Percentiles rank a stretch among this genome's conserved stretches.
phyloP scores from a whole-genome alignment of 2,113 vertebrate species.

The Phrynosoma platyrhinos region DNA sequence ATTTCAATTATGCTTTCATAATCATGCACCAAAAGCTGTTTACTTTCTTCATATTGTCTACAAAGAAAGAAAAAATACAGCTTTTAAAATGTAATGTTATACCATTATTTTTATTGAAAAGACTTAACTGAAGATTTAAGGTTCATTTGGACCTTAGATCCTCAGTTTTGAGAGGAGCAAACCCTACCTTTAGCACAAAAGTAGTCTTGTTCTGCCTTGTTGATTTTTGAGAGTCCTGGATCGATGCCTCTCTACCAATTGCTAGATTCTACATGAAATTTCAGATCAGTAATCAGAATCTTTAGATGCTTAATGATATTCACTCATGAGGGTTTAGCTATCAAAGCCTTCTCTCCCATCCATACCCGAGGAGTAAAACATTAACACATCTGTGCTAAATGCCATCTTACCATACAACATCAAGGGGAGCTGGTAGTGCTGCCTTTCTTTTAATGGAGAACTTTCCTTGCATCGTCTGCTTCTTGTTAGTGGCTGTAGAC shows the following conservation, averaged over 20 bases:
- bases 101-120: too few species aligned
- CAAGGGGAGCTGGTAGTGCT: not conserved
- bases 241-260: not conserved
- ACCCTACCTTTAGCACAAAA: too few species aligned
- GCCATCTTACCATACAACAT: conserved; percentile 8
- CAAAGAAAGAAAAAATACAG: too few species aligned
- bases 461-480: not conserved
- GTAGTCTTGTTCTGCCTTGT: too few species aligned
- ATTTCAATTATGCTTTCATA: too few species aligned
- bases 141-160: too few species aligned
- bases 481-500: conserved; percentile 19
- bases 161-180: too few species aligned
- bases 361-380: not conserved
- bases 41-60: too few species aligned
- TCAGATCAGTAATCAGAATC: not conserved
- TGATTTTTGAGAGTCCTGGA: too few species aligned
- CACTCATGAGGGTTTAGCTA: not conserved
- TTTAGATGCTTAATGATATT: conserved; percentile 20
- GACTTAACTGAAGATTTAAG: too few species aligned
- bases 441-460: not conserved
- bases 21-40: too few species aligned
- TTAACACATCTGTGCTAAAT: conserved; percentile 1
- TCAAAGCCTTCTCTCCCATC: not conserved
- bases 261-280: not conserved
- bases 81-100: too few species aligned